Base-by-base conservation (phyloP, 2,888 invertebrate species). In the Rhingia campestris region DNA sequence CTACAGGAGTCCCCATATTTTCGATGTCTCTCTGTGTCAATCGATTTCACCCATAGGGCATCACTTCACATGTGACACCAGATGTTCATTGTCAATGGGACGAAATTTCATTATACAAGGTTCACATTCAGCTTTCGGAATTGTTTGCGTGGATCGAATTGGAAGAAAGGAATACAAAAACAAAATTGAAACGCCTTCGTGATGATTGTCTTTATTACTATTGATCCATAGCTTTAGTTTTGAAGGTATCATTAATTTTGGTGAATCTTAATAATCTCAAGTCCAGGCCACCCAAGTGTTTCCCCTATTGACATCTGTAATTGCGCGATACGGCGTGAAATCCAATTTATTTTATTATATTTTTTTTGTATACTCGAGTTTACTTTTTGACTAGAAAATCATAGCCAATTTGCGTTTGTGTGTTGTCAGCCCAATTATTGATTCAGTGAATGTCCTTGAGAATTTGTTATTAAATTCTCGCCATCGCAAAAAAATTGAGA, bases 341-440 rank as follows among this genome's bases (percentile, higher is more conserved):
- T 69, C 37, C 54, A 80, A 74, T 80, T 53, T 54, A 61, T 73
- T 66, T 76, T 54, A 59, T 33, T 43, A 39, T 35, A 51, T 74
- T 54, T 43, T 41, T 35, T 61, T 45, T 39, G 6, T 30, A 30
- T 45, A 33, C 37, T 30, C 10, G 6, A 10, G 30, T 51, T 4
- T 66, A 56, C 66, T 1, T 53, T 35, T 47, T 53, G 14, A 47
- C 51, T 14, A 35, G 32, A 32, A 32, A 49, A 47, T 41, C 37
- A 22, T 41, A 80, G 47, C 67, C 69, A 64, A 75, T 81, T 81
- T 81, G 58, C 51, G 64, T 70, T 81, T 64, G 32, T 51, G 39
- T 39, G 37, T 53, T 43, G 43, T 63, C 43, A 53, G 41, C 39
- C 39, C 69, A 75, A 81, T 75, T 69, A 75, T 64, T 56, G 63